These are phyloP conservation scores for Rhabdornis inornatus DNA, from an alignment of 2,113 vertebrate genomes.

Conservation along the genomic window DNA sequence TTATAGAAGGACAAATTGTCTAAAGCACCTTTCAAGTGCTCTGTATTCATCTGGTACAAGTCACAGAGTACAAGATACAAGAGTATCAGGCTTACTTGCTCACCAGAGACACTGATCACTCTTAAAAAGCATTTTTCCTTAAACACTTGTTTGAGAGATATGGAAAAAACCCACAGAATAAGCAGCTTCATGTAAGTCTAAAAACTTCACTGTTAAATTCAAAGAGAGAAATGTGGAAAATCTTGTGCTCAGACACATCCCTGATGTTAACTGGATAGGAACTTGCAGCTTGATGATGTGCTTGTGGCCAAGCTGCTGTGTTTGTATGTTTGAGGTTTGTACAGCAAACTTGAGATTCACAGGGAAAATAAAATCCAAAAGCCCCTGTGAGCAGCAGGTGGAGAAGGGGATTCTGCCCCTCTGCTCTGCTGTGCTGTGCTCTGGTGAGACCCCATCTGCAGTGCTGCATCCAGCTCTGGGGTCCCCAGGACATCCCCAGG, in stretches of 20 bases:
- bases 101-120: neutral
- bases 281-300: neutral
- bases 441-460: neutral
- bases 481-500: neutral
- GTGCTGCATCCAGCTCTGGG: neutral
- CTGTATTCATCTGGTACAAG: neutral
- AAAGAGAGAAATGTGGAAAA: neutral
- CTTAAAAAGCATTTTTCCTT: neutral
- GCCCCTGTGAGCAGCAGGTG: neutral
- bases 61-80: too few relatives aligned
- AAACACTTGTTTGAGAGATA: neutral
- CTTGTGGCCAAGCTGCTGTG: neutral
- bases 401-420: neutral
- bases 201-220: neutral
- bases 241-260: neutral
- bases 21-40: neutral
- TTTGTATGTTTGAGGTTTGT: neutral
- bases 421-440: neutral
- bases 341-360: neutral
- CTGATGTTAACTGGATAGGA: neutral
- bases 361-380: neutral
- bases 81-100: neutral
- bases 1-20: neutral
- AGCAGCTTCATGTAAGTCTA: neutral
- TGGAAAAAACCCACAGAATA: neutral